A percentile compares a stretch with the other conserved stretches of the same genome.
Conservation (phyloP, 1,140 invertebrate genomes). For the Nixonia krombeini region DNA sequence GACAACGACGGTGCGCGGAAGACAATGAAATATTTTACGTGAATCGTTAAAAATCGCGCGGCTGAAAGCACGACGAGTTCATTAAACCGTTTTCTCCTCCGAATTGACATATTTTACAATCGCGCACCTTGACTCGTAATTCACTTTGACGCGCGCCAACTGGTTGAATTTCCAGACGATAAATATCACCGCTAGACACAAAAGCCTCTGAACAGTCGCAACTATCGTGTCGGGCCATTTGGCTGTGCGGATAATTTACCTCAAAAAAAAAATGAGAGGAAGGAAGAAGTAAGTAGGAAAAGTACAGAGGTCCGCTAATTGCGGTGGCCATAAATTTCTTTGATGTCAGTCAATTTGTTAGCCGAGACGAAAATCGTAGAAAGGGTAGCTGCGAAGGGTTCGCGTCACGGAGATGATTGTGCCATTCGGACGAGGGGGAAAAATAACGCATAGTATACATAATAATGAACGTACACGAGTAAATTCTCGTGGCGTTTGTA, state of each 20-base stretch:
- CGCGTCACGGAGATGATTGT: conserved; percentile 18
- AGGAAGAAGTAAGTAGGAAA: conserved; percentile 39
- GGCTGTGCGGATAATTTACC: conserved; percentile 20
- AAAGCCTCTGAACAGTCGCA: conserved; percentile 38
- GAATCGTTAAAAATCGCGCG: too few species aligned
- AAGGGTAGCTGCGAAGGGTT: conserved; percentile 47
- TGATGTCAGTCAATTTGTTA: conserved; percentile 63
- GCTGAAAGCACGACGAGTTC: not conserved
- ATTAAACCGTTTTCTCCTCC: not conserved
- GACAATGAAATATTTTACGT: too few species aligned
- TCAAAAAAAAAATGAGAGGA: conserved; percentile 15
- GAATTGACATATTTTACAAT: conserved; percentile 1
- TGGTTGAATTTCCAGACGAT: conserved; percentile 38
- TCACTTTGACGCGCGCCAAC: conserved; percentile 16
- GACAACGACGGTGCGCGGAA: too few species aligned
- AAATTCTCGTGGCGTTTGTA: too few species aligned
- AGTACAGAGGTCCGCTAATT: conserved; percentile 52
- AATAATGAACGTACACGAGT: conserved; percentile 25
- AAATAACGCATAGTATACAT: conserved; percentile 15
- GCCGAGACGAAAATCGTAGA: conserved; percentile 37
- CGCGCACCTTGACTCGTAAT: not conserved
- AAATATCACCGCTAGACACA: conserved; percentile 42
- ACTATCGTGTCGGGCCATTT: conserved; percentile 36
- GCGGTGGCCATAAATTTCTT: conserved; percentile 62
- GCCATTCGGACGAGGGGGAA: conserved; percentile 12